phyloP scores from a whole-genome alignment of 2,888 invertebrate genomes.

The Coenonympha glycerion region DNA sequence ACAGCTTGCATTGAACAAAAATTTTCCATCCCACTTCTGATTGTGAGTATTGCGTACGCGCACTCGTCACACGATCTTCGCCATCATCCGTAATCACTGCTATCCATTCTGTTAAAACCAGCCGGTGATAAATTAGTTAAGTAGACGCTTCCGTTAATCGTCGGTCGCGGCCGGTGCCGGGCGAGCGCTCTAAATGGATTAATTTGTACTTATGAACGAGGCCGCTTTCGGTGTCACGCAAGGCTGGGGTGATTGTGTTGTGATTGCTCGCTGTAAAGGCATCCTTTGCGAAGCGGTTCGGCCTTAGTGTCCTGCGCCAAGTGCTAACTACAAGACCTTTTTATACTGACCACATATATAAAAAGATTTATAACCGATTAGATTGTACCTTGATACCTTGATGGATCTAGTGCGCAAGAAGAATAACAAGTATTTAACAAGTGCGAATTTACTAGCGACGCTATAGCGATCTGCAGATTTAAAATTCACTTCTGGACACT shows the following conservation, averaged over 20 bases:
- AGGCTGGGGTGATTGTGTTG: conserved; percentile 75
- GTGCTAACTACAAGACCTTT: conserved; percentile 3
- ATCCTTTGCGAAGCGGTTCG: conserved; percentile 58
- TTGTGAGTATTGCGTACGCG: conserved; percentile 11
- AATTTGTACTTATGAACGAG: conserved; percentile 77
- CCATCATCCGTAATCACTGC: conserved; percentile 68
- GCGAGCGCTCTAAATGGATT: conserved; percentile 74
- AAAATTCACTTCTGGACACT: too few species aligned
- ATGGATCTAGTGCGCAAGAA: too few species aligned
- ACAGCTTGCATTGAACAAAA: too few species aligned
- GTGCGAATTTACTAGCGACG: too few species aligned
- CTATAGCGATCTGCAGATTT: too few species aligned
- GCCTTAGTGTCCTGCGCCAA: conserved; percentile 27
- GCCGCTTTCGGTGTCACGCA: conserved; percentile 75
- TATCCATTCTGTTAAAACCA: conserved; percentile 78
- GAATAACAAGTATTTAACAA: too few species aligned
- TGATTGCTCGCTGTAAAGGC: conserved; percentile 72
- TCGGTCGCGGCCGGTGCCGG: conserved; percentile 67
- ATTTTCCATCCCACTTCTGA: conserved; percentile 1
- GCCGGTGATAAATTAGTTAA: conserved; percentile 77
- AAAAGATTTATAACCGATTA: too few species aligned
- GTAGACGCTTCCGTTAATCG: conserved; percentile 78
- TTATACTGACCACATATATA: conserved; percentile 19
- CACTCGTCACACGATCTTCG: conserved; percentile 29
- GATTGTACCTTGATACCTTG: too few species aligned